Evolutionary conservation across 2,888 invertebrate species (phyloP).

Genomic region (Clostera curtula): DNA sequence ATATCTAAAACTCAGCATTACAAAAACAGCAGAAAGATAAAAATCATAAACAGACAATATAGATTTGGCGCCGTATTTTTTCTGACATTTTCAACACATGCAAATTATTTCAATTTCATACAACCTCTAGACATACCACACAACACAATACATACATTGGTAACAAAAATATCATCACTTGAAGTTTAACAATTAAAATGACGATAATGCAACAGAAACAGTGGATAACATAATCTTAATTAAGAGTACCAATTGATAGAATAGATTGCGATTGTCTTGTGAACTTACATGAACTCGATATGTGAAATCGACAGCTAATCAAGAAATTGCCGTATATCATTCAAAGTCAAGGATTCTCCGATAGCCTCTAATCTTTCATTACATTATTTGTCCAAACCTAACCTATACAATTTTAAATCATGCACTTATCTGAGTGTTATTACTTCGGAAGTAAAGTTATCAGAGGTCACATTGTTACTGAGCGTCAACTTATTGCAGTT

Average conservation of each 20-base stretch:
- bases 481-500: constrained; percentile 11
- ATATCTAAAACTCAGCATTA: too few species aligned
- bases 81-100: too few species aligned
- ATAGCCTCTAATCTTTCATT: constrained; percentile 17
- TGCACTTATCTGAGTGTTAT: constrained; percentile 9
- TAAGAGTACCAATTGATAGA: not conserved
- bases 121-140: too few species aligned
- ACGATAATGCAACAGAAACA: not conserved
- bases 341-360: constrained; percentile 4
- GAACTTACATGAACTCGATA: not conserved
- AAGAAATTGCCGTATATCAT: not conserved
- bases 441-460: constrained; percentile 34
- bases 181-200: not conserved
- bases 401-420: constrained; percentile 13
- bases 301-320: not conserved
- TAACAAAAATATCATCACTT: not conserved
- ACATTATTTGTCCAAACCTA: constrained; percentile 8
- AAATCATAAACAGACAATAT: too few species aligned
- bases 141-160: too few species aligned
- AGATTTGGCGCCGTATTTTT: too few species aligned
- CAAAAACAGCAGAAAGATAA: too few species aligned
- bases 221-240: not conserved
- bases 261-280: not conserved
- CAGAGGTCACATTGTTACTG: constrained; percentile 28
- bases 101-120: too few species aligned